These are phyloP conservation scores for Cyphomyrus plagiostoma DNA, from an alignment of 2,113 vertebrate genomes.

Conservation along the genomic window DNA sequence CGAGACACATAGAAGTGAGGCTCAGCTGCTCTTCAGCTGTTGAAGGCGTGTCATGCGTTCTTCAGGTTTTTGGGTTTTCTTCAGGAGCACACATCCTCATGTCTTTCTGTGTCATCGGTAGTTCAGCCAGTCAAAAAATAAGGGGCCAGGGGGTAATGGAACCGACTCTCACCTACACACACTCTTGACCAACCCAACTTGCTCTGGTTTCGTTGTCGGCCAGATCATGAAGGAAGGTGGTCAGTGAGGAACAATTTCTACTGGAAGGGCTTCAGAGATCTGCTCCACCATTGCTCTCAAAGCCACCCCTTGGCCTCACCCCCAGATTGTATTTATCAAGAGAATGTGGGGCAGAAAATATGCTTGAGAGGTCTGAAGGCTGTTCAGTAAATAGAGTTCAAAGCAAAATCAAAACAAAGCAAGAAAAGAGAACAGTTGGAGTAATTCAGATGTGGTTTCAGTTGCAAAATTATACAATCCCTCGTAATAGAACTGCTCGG, in stretches of 20 bases:
- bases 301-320: neutral
- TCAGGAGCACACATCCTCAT: neutral
- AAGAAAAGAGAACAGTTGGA: neutral
- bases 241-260: neutral
- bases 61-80: neutral
- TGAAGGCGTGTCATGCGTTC: neutral
- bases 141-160: neutral
- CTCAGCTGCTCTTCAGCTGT: neutral
- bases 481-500: neutral
- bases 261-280: neutral
- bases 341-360: neutral
- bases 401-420: neutral
- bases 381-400: neutral
- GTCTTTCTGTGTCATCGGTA: neutral
- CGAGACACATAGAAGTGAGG: neutral
- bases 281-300: neutral
- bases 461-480: neutral
- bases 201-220: neutral
- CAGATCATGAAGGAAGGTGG: neutral
- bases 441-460: neutral
- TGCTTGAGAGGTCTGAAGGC: neutral
- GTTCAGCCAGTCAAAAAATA: neutral
- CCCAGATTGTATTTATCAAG: conserved; percentile 1
- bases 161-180: neutral
- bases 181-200: neutral